Conservation (phyloP, 2,888 invertebrate species). For the Endotricha flammealis region DNA sequence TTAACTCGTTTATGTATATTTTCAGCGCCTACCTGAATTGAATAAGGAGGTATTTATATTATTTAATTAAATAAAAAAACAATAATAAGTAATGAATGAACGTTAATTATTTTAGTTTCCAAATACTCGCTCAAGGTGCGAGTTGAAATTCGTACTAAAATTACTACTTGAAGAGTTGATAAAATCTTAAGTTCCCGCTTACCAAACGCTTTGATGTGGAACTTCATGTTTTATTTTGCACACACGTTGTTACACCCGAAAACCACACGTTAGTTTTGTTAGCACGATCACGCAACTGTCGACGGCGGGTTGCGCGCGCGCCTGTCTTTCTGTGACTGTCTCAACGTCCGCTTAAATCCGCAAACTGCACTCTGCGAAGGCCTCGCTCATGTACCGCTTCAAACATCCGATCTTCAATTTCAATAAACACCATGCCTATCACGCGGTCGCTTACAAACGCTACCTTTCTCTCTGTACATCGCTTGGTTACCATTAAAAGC, state of each 20-base stretch:
- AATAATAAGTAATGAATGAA: no score
- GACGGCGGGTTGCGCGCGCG: constrained; percentile 56
- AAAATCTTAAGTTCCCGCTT: constrained; percentile 25
- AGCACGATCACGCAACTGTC: constrained; percentile 31
- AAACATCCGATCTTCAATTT: constrained; percentile 45
- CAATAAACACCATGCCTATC: constrained; percentile 34
- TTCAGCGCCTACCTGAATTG: no score
- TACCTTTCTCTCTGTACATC: constrained; percentile 13
- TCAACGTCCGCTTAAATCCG: constrained; percentile 33
- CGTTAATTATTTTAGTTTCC: neutral
- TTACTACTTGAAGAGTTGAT: neutral
- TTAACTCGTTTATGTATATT: no score
- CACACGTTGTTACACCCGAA: constrained; percentile 42
- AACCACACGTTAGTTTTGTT: constrained; percentile 17
- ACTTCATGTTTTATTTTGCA: constrained; percentile 51
- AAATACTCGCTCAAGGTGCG: neutral
- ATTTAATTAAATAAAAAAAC: neutral
- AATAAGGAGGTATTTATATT: neutral
- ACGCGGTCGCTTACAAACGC: constrained; percentile 17
- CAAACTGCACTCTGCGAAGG: constrained; percentile 39
- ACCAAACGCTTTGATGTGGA: constrained; percentile 62
- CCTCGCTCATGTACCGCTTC: constrained; percentile 42
- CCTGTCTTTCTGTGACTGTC: constrained; percentile 56
- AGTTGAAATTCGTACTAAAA: constrained; percentile 3
- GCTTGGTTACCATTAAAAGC: constrained; percentile 1